These are phyloP conservation scores for Umimayanthus chanpuru DNA, from an alignment of 92 coral and sea anemone genomes.

Conservation along the genomic window DNA sequence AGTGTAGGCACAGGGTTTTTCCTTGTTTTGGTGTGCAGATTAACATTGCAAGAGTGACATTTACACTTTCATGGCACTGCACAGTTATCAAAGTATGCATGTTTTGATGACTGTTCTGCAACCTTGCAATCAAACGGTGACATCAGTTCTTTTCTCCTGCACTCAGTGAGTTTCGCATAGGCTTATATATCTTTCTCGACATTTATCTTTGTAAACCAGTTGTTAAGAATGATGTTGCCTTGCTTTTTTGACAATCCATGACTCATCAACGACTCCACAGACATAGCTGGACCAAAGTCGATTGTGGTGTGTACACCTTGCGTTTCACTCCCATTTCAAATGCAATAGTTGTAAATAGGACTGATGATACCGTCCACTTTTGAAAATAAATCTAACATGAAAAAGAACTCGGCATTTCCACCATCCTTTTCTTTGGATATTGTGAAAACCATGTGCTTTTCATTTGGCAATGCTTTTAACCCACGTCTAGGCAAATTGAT, in stretches of 20 bases:
- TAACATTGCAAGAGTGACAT: background rate
- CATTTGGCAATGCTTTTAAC: too few species aligned
- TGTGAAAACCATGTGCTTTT: background rate
- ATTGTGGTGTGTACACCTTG: slow-evolving; percentile 52
- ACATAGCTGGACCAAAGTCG: slow-evolving; percentile 78
- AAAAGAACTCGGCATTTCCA: slow-evolving; percentile 44
- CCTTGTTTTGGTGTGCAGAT: background rate
- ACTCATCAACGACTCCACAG: slow-evolving; percentile 66
- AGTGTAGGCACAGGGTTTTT: background rate
- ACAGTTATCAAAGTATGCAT: slow-evolving; percentile 53
- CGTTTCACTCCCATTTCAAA: slow-evolving; percentile 75
- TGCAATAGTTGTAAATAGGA: slow-evolving; percentile 69
- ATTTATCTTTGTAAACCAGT: slow-evolving; percentile 47
- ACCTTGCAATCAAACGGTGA: slow-evolving; percentile 45
- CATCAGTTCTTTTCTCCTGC: slow-evolving; percentile 55
- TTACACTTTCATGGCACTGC: background rate
- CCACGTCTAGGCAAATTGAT: too few species aligned
- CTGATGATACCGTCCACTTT: slow-evolving; percentile 38
- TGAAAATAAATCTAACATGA: slow-evolving; percentile 57
- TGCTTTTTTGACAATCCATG: slow-evolving; percentile 64
- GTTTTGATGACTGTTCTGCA: background rate
- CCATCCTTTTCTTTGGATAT: slow-evolving; percentile 16
- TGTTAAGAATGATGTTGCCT: slow-evolving; percentile 52
- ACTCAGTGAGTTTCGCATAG: slow-evolving; percentile 45
- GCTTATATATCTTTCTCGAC: slow-evolving; percentile 58